These are phyloP conservation scores for Leptosomus discolor DNA, from an alignment of 2,113 vertebrate genomes.

Conservation along the genomic window DNA sequence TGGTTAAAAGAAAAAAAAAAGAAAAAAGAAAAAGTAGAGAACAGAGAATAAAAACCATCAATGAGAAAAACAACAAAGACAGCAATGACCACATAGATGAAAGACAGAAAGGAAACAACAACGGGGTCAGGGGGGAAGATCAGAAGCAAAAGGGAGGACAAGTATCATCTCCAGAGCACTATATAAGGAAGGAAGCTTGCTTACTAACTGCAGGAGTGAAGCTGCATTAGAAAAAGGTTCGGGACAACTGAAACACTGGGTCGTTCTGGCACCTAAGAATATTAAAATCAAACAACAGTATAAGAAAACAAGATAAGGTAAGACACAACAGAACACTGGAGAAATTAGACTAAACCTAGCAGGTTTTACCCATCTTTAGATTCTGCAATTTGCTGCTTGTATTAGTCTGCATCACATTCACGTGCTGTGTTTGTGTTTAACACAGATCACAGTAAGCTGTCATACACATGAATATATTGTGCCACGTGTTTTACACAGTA, in stretches of 20 bases:
- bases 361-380: neutral
- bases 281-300: neutral
- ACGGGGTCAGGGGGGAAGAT: fast-evolving
- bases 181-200: neutral
- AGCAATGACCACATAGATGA: neutral
- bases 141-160: neutral
- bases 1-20: neutral
- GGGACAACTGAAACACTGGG: neutral
- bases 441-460: slow-evolving; percentile 18
- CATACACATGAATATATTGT: neutral
- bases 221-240: neutral
- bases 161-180: neutral
- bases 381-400: neutral
- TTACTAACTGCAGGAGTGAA: neutral
- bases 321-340: neutral
- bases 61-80: neutral
- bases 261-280: neutral
- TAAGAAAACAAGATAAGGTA: neutral
- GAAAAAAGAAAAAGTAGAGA: neutral
- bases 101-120: neutral
- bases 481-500: neutral
- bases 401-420: neutral
- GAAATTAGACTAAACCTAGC: neutral
- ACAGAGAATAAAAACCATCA: neutral
- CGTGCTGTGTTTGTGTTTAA: slow-evolving; percentile 19